These are phyloP conservation scores for Colaptes auratus DNA, from an alignment of 2,113 vertebrate species.

Conservation along the genomic window DNA sequence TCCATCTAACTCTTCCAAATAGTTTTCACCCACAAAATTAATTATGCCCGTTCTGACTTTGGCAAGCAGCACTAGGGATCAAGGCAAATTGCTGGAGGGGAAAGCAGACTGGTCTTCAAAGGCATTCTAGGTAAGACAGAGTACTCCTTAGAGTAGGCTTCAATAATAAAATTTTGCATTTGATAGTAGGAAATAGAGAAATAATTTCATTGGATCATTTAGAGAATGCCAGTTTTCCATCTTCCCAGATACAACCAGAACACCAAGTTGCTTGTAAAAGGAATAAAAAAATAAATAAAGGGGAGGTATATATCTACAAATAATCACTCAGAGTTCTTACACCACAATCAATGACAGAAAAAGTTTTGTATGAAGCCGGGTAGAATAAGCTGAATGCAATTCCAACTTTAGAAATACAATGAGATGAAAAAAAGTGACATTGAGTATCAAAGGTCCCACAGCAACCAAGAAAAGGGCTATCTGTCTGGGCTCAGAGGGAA, in stretches of 20 bases:
- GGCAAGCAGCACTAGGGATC: neutral
- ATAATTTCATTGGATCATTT: constrained; percentile 54
- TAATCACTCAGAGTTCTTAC: neutral
- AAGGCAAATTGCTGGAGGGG: constrained; percentile 49
- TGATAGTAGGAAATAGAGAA: constrained; percentile 65
- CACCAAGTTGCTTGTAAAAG: neutral
- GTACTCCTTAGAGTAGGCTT: constrained; percentile 24
- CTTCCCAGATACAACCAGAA: neutral
- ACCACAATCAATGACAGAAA: neutral
- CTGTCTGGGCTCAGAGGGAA: neutral
- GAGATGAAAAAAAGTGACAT: neutral
- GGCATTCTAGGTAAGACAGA: constrained; percentile 55
- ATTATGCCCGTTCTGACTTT: constrained; percentile 47
- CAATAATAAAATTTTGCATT: constrained; percentile 54
- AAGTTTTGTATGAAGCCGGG: neutral
- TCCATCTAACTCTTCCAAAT: neutral
- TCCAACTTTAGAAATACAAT: neutral
- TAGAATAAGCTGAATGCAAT: neutral
- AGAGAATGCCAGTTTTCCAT: constrained; percentile 44
- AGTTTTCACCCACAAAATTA: constrained; percentile 45
- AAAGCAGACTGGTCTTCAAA: constrained; percentile 64
- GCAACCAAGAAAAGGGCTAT: neutral
- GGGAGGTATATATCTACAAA: neutral
- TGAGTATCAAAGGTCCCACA: neutral
- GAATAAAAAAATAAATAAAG: neutral